Base-by-base conservation (phyloP, 2,113 vertebrate genomes). In the Pavo muticus region DNA sequence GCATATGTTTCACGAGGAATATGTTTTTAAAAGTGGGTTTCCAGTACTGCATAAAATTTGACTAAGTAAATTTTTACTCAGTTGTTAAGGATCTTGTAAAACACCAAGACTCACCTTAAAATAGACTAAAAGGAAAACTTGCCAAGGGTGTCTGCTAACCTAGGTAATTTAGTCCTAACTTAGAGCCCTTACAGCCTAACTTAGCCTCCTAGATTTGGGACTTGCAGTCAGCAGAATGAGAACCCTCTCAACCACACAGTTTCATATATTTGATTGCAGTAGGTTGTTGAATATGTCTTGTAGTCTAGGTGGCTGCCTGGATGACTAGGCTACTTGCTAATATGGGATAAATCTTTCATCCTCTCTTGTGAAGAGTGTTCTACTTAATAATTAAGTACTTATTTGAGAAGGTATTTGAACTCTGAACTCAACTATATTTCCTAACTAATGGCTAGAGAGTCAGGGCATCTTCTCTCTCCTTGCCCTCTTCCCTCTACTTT, bases 361-460 rank as follows among this genome's bases (percentile, higher is more conserved):
- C 23, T 65, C 13, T 76, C 5, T 23, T 65, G 8, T 79, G 82
- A 70, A n/a, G 39, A 27, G n/a, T 78, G 11, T 14, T 83, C 57
- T 68, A 59, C 40, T 93, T 91, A 63, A 39, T 48, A 47, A 77
- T 77, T 56, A 77, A 92, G 45, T 45, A 87, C 32, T 76, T 85
- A 48, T 44, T 54, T 91, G 82, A 83, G 79, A 76, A 91, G 18
- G 30, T 79, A n/a, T 95, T 92, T 84, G 84, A 61, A 54, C 23
- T 45, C 56, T 85, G 70, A 90, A 48, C 69, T 93, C 84, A 45
- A 39, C 45, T 63, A 5, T 73, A 45, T 90, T 73, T 88, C 42
- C 79, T 67, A 57, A 2, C 11, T 64, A 86, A 71, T 8, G 65
- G 32, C 37, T 67, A 35, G 63, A 76, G n/a, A 84, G 37, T 50